These are phyloP conservation scores for Littorina saxatilis DNA, from an alignment of 1,140 invertebrate genomes.

Conservation along the genomic window DNA sequence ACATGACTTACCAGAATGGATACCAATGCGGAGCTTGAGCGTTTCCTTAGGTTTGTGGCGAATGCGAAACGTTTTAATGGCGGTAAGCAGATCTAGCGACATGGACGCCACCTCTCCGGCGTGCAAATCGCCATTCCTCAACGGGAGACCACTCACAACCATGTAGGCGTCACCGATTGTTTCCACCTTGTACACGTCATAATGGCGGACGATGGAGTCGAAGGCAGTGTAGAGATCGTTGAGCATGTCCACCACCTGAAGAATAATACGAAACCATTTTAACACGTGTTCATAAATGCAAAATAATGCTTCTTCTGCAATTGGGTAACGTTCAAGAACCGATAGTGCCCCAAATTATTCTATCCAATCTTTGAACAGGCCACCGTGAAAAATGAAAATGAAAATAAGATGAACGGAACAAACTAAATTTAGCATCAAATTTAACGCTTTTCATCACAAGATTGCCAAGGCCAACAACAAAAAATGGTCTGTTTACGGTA, in stretches of 20 bases:
- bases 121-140: constrained; percentile 92
- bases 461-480: no score
- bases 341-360: no score
- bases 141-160: constrained; percentile 84
- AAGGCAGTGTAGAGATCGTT: constrained; percentile 72
- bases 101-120: constrained; percentile 94
- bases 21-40: constrained; percentile 93
- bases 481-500: no score
- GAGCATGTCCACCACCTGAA: constrained; percentile 77
- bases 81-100: constrained; percentile 89
- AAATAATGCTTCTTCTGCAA: no score
- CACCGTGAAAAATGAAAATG: no score
- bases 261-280: no score
- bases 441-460: no score
- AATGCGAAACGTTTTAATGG: constrained; percentile 89
- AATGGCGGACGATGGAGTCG: constrained; percentile 69
- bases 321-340: no score
- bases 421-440: no score
- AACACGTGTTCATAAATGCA: no score
- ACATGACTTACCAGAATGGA: constrained; percentile 86
- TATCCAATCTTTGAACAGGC: no score
- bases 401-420: no score
- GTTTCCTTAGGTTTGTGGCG: constrained; percentile 88
- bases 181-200: constrained; percentile 73
- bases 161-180: constrained; percentile 72